Base-by-base conservation (phyloP, 1,140 invertebrate genomes). In the Hydropsyche tenuis region DNA sequence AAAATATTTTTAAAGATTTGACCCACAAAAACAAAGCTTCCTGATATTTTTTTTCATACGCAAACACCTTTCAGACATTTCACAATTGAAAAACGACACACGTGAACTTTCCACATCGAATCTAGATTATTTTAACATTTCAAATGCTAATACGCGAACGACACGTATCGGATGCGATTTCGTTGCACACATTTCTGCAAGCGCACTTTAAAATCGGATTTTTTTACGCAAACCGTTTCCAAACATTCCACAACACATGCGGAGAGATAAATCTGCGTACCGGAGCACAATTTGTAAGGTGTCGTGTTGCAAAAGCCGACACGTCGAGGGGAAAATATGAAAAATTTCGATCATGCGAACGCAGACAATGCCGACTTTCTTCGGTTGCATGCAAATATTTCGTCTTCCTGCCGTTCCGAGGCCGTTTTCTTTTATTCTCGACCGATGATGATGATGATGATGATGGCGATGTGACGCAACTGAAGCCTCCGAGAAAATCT, bases 361-460 rank as follows among this genome's bases (percentile, higher is more conserved):
- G 3, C 3, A 27, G n/a, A 60, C 56, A 60, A 60, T 60, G 56
- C 23, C 11, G 23, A 60, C 56, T 60, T 60, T 60, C 56, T 60
- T 60, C 56, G 56, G 20, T 60, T 60, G 56, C 56, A 60, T 60
- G 56, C 56, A 60, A 60, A 60, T 60, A 60, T 60, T 25, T 25
- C 56, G 56, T 23, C 56, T 60, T 25, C 56, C 56, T 60, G 56
- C 56, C 20, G 11, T 60, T 23, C 11, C 23, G 56, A 7, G 20
- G 2, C 23, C 22, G 11, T 48, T 48, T 48, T 16, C 56, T 60
- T 25, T 60, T 60, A 7, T 60, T 25, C 56, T 12, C 7, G 20
- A 23, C 12, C 25, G 23, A 25, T 60, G 23, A 25, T 60, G 56
- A 25, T 60, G 56, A 60, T 60, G 56, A 60, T 60, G 56, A 60